Percentiles rank a stretch among this genome's conserved stretches.
Conservation (phyloP, 2,113 vertebrate genomes). For the Sebastes schlegelii region DNA sequence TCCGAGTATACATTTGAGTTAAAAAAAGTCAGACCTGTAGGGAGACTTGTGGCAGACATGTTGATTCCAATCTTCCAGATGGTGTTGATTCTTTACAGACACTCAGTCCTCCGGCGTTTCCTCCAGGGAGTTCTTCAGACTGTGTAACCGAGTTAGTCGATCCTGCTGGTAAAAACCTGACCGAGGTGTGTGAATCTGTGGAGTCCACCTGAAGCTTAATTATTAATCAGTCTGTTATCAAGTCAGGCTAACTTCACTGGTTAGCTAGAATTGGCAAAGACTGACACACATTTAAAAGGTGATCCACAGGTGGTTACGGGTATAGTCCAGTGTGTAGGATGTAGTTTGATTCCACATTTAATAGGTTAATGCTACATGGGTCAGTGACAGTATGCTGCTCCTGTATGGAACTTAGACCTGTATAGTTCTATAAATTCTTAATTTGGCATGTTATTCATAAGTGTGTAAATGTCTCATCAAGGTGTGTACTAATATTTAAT, state of each 20-base stretch:
- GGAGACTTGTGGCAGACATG: conserved; percentile 39
- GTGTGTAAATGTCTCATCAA: neutral
- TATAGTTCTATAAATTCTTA: too few species aligned
- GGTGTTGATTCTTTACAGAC: neutral
- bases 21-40: conserved; percentile 53
- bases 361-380: too few species aligned
- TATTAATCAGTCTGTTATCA: conserved; percentile 70
- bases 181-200: conserved; percentile 17
- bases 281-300: neutral
- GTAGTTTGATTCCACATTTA: neutral
- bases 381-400: too few species aligned
- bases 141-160: neutral
- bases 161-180: conserved; percentile 10
- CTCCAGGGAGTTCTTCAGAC: neutral
- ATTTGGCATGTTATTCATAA: neutral
- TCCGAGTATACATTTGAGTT: neutral
- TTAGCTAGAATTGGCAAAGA: conserved; percentile 44
- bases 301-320: neutral
- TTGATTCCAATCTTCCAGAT: conserved; percentile 22
- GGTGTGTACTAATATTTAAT: neutral
- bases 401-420: too few species aligned
- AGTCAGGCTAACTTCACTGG: conserved; percentile 56
- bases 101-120: neutral
- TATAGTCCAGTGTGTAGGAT: neutral
- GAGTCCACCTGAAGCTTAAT: conserved; percentile 75